A percentile compares a stretch with the other conserved stretches of the same genome.
phyloP scores from a whole-genome alignment of 2,797 vertebrate genomes.

The Clamator glandarius region DNA sequence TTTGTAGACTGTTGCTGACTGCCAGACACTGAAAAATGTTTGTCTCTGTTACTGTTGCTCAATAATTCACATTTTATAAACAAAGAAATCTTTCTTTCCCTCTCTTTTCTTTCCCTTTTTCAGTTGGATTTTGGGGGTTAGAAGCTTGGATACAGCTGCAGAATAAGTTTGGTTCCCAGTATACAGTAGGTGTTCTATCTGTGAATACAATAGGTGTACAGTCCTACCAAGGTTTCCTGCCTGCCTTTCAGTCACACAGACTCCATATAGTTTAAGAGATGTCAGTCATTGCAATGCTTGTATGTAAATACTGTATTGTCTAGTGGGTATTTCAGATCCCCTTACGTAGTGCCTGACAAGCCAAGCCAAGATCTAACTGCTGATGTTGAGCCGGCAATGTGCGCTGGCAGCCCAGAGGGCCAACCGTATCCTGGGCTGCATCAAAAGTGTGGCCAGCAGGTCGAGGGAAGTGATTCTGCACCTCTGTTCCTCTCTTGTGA shows the following conservation, averaged over 20 bases:
- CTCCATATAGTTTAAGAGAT: conserved; percentile 36
- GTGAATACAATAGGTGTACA: conserved; percentile 68
- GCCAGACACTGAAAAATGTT: conserved; percentile 63
- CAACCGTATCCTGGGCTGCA: too few species aligned
- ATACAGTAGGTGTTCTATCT: conserved; percentile 63
- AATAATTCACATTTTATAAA: conserved; percentile 70
- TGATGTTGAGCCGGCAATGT: background rate
- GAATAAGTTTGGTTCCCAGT: conserved; percentile 66
- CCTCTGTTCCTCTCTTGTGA: too few species aligned
- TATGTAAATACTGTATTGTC: conserved; percentile 56
- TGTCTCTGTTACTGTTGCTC: conserved; percentile 65
- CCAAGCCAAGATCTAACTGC: background rate
- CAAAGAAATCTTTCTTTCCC: conserved; percentile 63
- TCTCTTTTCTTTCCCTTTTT: conserved; percentile 11
- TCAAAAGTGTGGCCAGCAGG: too few species aligned
- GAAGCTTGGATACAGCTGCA: conserved; percentile 62
- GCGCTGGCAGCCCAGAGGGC: too few species aligned
- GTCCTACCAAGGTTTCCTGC: conserved; percentile 63
- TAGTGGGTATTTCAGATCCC: background rate
- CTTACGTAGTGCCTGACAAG: background rate
- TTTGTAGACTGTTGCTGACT: conserved; percentile 48
- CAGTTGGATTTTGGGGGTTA: conserved; percentile 15
- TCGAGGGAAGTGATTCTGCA: too few species aligned
- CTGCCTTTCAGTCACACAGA: conserved; percentile 18
- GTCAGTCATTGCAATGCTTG: background rate